Evolutionary conservation across 2,797 vertebrate genomes (phyloP).

Genomic region (Chaenodraco wilsoni): DNA sequence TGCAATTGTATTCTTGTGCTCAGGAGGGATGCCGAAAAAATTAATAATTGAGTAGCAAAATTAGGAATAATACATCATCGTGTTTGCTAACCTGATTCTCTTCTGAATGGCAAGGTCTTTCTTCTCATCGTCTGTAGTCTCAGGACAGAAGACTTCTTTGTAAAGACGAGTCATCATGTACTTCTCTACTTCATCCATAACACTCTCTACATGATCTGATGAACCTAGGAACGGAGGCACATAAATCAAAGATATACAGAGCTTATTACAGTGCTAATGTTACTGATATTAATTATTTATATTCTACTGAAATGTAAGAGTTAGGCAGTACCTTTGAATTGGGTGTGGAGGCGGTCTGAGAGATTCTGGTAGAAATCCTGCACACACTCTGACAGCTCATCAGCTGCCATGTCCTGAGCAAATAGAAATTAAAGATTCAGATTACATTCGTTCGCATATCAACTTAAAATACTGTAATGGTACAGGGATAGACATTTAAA

Average conservation of each 20-base stretch:
- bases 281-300: not conserved
- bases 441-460: not conserved
- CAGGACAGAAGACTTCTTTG: slow-evolving; percentile 96
- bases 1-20: not conserved
- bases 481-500: not conserved
- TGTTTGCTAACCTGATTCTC: slow-evolving; percentile 88
- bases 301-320: not conserved
- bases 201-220: slow-evolving; percentile 91
- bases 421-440: not conserved
- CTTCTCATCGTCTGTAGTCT: slow-evolving; percentile 97
- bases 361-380: slow-evolving; percentile 98
- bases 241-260: not conserved
- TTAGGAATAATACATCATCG: not conserved
- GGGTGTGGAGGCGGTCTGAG: slow-evolving; percentile 92
- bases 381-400: slow-evolving; percentile 94
- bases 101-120: slow-evolving; percentile 95
- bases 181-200: slow-evolving; percentile 98
- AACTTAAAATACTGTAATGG: not conserved
- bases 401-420: slow-evolving; percentile 90
- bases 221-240: slow-evolving; percentile 80
- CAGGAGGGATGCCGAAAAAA: not conserved
- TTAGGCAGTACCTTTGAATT: slow-evolving; percentile 86
- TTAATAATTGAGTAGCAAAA: not conserved
- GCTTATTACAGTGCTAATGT: not conserved
- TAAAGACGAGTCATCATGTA: slow-evolving; percentile 98